These are phyloP conservation scores for Cataglyphis hispanica DNA, from an alignment of 1,140 invertebrate genomes.

Conservation along the genomic window DNA sequence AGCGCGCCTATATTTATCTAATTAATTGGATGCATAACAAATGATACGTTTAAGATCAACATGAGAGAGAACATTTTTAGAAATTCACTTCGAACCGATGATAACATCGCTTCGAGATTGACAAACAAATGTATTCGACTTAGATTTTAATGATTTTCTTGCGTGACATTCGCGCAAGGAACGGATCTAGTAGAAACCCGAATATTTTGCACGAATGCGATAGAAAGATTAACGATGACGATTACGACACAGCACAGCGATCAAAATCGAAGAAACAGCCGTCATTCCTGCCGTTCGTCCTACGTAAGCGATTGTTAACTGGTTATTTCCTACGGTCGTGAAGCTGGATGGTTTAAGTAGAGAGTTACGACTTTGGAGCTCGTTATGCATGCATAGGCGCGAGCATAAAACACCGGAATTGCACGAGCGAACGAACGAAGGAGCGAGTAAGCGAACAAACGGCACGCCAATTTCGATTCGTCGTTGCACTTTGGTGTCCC, in stretches of 20 bases:
- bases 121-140: background rate
- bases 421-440: constrained; percentile 30
- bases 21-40: constrained; percentile 75
- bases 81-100: background rate
- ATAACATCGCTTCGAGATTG: background rate
- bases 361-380: constrained; percentile 75
- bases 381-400: constrained; percentile 80
- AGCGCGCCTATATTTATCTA: constrained; percentile 66
- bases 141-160: background rate
- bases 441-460: background rate
- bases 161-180: background rate
- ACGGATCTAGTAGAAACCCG: background rate
- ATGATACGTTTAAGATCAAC: constrained; percentile 54
- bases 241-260: background rate
- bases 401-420: constrained; percentile 71
- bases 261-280: constrained; percentile 32
- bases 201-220: constrained; percentile 7
- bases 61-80: background rate
- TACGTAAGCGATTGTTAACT: constrained; percentile 71
- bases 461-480: constrained; percentile 27
- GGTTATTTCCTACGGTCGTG: constrained; percentile 57
- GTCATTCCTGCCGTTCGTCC: background rate
- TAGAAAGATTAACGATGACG: constrained; percentile 12
- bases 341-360: constrained; percentile 57
- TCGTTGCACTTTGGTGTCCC: constrained; percentile 14